Percentiles rank a stretch among this genome's conserved stretches.
Evolutionary conservation across 2,888 invertebrate species (phyloP).

Genomic region (Beris morrisii): DNA sequence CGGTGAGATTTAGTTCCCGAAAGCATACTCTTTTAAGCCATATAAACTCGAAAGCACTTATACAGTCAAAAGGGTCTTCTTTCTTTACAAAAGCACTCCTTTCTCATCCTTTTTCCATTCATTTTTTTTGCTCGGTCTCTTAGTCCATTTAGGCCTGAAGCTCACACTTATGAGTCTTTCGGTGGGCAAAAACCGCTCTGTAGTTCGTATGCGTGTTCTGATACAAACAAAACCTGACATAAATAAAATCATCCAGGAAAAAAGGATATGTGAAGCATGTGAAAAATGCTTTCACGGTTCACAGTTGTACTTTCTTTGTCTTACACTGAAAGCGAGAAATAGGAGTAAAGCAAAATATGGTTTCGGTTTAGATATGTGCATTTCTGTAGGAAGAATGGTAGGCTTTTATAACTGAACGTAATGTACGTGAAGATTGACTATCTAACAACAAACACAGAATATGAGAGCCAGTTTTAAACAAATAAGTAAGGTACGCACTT

Average conservation of each 20-base stretch:
- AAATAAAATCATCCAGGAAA: conserved; percentile 10
- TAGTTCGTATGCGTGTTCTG: background rate
- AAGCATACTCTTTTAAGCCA: conserved; percentile 16
- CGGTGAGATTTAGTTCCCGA: conserved; percentile 22
- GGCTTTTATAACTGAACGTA: too few relatives aligned
- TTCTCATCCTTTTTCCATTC: conserved; percentile 1
- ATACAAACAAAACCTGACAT: conserved; percentile 16
- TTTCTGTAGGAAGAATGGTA: too few relatives aligned
- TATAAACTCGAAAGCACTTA: conserved; percentile 16
- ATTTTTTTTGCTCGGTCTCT: background rate
- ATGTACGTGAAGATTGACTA: too few relatives aligned
- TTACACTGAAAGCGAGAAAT: too few relatives aligned
- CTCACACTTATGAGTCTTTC: conserved; percentile 9
- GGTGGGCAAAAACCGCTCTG: background rate
- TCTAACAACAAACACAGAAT: too few relatives aligned
- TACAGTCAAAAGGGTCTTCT: conserved; percentile 13
- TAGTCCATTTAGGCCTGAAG: conserved; percentile 11
- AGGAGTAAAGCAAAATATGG: too few relatives aligned
- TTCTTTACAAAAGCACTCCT: background rate
- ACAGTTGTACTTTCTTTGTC: too few relatives aligned
- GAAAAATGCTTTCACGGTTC: too few relatives aligned
- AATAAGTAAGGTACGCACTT: too few relatives aligned
- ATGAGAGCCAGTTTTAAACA: too few relatives aligned
- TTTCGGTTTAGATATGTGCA: too few relatives aligned
- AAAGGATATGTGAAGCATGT: background rate